Percentiles rank a stretch among this genome's conserved stretches.
phyloP scores from a whole-genome alignment of 2,113 vertebrate genomes.

The Apodemus sylvaticus region DNA sequence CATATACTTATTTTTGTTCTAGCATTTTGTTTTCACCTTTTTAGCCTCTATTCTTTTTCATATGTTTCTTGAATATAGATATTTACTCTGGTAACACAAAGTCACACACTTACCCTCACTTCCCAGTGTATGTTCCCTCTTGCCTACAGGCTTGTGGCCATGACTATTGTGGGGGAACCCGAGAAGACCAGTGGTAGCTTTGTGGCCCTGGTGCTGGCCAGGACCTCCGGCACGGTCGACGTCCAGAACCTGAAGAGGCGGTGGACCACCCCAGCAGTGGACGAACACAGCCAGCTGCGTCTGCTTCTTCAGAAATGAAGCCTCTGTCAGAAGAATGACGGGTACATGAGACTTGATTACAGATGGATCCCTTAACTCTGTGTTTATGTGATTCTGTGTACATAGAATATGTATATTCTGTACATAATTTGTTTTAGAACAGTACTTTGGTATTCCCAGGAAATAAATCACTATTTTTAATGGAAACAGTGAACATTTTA shows the following conservation, averaged over 20 bases:
- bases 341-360: background rate
- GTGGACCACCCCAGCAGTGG: conserved; percentile 82
- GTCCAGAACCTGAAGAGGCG: conserved; percentile 90
- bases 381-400: conserved; percentile 54
- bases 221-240: conserved; percentile 89
- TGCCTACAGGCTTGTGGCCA: conserved; percentile 87
- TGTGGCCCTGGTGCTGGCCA: conserved; percentile 91
- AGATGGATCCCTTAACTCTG: background rate
- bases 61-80: background rate
- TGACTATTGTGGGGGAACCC: conserved; percentile 91
- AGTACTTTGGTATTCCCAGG: conserved; percentile 11
- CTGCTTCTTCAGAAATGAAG: conserved; percentile 78
- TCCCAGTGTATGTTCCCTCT: background rate
- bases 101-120: fast-evolving
- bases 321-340: background rate
- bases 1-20: background rate
- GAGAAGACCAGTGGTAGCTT: conserved; percentile 87
- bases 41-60: background rate
- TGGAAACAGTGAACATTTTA: background rate
- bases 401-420: conserved; percentile 38
- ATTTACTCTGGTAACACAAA: fast-evolving
- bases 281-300: conserved; percentile 86
- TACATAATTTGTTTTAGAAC: conserved; percentile 46
- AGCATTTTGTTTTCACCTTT: background rate
- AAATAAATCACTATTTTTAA: conserved; percentile 73